Percentiles rank a stretch among this genome's conserved stretches.
These are phyloP conservation scores for Heteromormyrus szaboi DNA, from an alignment of 2,797 vertebrate species.

Conservation along the genomic window DNA sequence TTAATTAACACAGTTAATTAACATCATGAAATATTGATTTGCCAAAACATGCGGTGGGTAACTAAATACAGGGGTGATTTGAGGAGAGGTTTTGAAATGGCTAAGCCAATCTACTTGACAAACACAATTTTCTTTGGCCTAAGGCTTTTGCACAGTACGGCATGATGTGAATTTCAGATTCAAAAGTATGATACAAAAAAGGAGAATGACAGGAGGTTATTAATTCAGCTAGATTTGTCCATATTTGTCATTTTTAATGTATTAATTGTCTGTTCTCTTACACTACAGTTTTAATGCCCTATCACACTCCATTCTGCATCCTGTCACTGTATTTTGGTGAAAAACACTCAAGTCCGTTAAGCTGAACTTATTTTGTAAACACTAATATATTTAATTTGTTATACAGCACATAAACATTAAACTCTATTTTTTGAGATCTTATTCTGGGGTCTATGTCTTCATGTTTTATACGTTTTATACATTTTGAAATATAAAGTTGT, in stretches of 20 bases:
- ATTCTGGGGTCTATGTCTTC: constrained; percentile 43
- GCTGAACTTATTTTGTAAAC: constrained; percentile 82
- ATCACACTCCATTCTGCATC: background rate
- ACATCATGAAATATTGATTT: background rate
- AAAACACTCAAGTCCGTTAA: constrained; percentile 37
- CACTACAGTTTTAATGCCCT: background rate
- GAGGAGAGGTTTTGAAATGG: background rate
- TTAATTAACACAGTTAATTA: background rate
- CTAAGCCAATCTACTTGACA: background rate
- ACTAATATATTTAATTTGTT: constrained; percentile 99
- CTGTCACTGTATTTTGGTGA: constrained; percentile 43
- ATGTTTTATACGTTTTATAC: background rate
- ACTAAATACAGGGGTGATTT: background rate
- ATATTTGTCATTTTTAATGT: background rate
- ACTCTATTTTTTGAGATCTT: constrained; percentile 78
- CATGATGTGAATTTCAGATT: background rate
- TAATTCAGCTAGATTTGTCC: background rate
- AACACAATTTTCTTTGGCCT: background rate
- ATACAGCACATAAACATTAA: constrained; percentile 88
- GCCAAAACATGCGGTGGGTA: background rate
- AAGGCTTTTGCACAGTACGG: background rate
- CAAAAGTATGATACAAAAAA: background rate
- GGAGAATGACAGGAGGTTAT: background rate
- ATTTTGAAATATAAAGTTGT: background rate
- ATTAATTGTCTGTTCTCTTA: background rate